A percentile compares a stretch with the other conserved stretches of the same genome.
Conservation (phyloP, 2,888 invertebrate species). For the Elmis aenea region DNA sequence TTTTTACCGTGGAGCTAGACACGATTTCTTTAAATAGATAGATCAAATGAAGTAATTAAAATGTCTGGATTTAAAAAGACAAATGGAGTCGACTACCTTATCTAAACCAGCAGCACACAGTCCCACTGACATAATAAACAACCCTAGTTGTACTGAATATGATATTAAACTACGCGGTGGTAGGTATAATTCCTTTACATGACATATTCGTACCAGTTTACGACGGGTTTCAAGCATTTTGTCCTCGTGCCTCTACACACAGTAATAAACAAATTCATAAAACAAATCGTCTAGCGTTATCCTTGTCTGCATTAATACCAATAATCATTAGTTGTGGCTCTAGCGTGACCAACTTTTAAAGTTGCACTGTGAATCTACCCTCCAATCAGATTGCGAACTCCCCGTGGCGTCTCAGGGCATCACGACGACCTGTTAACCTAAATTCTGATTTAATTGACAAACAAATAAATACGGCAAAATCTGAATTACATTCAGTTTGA, state of each 20-base stretch:
- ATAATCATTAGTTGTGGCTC: constrained; percentile 4
- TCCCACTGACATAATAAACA: constrained; percentile 2
- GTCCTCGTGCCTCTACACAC: too few relatives aligned
- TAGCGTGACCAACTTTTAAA: constrained; percentile 24
- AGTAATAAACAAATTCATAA: too few relatives aligned
- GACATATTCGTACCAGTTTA: constrained; percentile 20
- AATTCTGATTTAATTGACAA: constrained; percentile 3
- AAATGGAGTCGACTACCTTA: too few relatives aligned
- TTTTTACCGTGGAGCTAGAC: too few relatives aligned
- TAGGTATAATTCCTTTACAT: constrained; percentile 11
- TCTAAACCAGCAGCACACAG: too few relatives aligned
- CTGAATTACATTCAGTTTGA: too few relatives aligned
- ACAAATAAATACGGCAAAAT: background rate
- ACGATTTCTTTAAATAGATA: too few relatives aligned
- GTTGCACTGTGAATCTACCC: constrained; percentile 14
- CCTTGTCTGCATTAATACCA: constrained; percentile 11
- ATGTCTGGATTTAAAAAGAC: too few relatives aligned
- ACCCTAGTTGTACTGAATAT: constrained; percentile 3
- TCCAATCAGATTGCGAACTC: constrained; percentile 13
- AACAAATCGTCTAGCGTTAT: too few relatives aligned
- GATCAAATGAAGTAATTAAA: too few relatives aligned
- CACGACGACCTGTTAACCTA: constrained; percentile 29
- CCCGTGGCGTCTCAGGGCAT: constrained; percentile 25
- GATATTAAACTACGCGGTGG: too few relatives aligned
- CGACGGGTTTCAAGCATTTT: constrained; percentile 16